phyloP scores from a whole-genome alignment of 2,113 vertebrate genomes.

The Myrmecobius fasciatus region DNA sequence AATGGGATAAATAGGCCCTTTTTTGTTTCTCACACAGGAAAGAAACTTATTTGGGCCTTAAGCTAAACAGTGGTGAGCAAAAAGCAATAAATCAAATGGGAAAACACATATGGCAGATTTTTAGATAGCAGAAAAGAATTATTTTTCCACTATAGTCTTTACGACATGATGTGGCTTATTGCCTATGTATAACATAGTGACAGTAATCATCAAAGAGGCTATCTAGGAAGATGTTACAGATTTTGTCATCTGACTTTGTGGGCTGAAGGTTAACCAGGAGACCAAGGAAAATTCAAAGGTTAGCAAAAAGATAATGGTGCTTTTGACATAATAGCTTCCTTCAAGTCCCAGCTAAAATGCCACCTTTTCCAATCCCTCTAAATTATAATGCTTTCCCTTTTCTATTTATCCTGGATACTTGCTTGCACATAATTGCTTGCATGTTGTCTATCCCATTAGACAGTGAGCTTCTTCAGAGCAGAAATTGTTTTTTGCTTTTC shows the following conservation, averaged over 20 bases:
- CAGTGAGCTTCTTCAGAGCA: neutral
- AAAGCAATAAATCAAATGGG: neutral
- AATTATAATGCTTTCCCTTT: neutral
- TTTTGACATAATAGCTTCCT: neutral
- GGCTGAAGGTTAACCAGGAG: neutral
- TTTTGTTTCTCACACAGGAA: neutral
- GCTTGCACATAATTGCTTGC: too few relatives aligned
- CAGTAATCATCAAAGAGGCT: neutral
- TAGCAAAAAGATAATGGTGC: fast-evolving
- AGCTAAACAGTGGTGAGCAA: neutral
- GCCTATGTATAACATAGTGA: neutral
- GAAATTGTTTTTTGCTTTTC: neutral
- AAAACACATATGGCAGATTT: neutral
- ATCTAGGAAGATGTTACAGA: fast-evolving
- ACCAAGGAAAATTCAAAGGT: fast-evolving
- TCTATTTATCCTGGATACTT: neutral
- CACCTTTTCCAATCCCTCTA: neutral
- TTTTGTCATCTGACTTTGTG: fast-evolving
- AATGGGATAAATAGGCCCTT: neutral
- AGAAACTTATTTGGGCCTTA: neutral
- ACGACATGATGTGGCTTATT: neutral
- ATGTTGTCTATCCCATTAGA: neutral
- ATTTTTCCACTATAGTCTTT: neutral
- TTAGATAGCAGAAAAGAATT: neutral
- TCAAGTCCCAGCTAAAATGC: neutral